Percentiles rank a stretch among this genome's conserved stretches.
phyloP scores from a whole-genome alignment of 2,113 vertebrate species.

The Columbina picui region DNA sequence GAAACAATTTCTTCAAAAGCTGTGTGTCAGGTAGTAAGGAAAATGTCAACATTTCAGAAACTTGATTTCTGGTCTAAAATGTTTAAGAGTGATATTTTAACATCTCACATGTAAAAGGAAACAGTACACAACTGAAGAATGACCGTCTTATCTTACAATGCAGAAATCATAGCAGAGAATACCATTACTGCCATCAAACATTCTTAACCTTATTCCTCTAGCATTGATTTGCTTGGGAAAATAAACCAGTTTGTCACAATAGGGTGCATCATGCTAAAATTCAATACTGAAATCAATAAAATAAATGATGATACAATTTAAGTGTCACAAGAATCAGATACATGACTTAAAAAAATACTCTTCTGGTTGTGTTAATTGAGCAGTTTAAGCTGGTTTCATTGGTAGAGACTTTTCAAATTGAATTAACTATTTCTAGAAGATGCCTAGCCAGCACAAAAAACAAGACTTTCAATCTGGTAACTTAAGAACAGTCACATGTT shows the following conservation, averaged over 20 bases:
- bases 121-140: neutral
- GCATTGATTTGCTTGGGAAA: conserved; percentile 57
- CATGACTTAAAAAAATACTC: neutral
- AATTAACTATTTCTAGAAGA: neutral
- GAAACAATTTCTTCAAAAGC: neutral
- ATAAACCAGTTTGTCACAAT: conserved; percentile 13
- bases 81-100: neutral
- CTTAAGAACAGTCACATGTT: neutral
- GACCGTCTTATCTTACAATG: neutral
- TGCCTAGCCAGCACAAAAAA: neutral
- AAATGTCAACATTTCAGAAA: neutral
- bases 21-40: neutral
- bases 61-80: neutral
- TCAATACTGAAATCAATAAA: conserved; percentile 52
- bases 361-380: neutral
- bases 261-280: neutral
- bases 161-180: neutral
- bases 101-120: neutral
- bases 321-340: neutral
- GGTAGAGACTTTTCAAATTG: neutral
- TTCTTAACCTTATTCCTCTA: neutral
- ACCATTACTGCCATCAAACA: neutral
- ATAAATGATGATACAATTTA: conserved; percentile 15
- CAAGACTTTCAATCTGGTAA: neutral
- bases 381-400: neutral